Percentiles rank a stretch among this genome's conserved stretches.
phyloP scores from a whole-genome alignment of 2,113 vertebrate species.

The Leptobrachium leishanense region DNA sequence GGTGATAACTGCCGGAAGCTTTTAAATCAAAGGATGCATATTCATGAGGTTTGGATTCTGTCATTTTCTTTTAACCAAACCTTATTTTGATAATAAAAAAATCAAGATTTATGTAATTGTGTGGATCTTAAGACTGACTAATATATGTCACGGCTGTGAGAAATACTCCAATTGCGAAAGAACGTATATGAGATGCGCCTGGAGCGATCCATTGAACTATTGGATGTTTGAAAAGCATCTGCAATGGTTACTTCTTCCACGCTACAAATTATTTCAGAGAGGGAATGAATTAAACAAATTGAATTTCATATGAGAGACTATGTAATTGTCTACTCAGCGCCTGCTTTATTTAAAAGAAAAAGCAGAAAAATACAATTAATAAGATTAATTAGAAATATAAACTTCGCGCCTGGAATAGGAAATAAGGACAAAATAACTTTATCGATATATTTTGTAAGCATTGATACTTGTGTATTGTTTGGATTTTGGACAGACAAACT shows the following conservation, averaged over 20 bases:
- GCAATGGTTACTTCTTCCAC: not conserved
- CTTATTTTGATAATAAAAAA: not conserved
- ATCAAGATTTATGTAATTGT: not conserved
- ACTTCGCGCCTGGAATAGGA: no score
- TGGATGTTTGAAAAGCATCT: not conserved
- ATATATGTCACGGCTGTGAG: not conserved
- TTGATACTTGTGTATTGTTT: no score
- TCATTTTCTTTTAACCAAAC: not conserved
- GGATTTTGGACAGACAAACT: no score
- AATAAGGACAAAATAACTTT: no score
- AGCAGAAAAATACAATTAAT: no score
- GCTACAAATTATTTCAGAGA: not conserved
- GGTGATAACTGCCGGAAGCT: conserved; percentile 4
- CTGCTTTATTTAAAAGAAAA: no score
- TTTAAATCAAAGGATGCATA: conserved; percentile 13
- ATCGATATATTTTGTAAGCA: no score
- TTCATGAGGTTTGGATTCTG: not conserved
- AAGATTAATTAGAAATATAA: no score
- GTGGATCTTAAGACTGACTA: not conserved
- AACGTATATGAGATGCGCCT: not conserved
- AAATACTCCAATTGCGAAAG: not conserved
- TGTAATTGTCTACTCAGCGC: no score
- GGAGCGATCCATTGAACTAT: not conserved
- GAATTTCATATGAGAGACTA: no score
- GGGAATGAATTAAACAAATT: no score